phyloP scores from a whole-genome alignment of 2,888 invertebrate genomes.

The Nymphalis urticae region DNA sequence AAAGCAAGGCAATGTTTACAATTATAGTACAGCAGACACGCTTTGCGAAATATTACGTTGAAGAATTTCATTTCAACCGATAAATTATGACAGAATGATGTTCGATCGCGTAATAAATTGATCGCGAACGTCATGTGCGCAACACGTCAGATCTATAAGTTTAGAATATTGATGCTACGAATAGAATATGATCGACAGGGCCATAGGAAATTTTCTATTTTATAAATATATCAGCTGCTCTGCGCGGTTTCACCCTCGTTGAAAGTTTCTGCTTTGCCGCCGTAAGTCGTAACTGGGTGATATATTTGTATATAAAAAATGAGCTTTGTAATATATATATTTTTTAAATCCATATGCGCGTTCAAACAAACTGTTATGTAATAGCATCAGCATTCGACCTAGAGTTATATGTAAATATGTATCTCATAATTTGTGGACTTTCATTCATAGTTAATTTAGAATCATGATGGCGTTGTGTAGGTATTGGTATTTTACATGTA shows the following conservation, averaged over 20 bases:
- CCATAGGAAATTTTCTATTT: neutral
- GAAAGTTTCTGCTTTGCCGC: neutral
- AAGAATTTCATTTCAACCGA: conserved; percentile 18
- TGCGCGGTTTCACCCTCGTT: neutral
- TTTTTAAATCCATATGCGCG: too few species aligned
- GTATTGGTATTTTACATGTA: too few species aligned
- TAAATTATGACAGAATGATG: conserved; percentile 29
- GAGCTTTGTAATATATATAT: too few species aligned
- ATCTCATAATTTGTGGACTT: too few species aligned
- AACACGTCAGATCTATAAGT: conserved; percentile 9
- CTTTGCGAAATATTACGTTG: conserved; percentile 19
- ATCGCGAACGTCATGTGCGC: conserved; percentile 6
- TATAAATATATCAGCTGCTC: neutral
- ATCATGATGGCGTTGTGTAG: too few species aligned
- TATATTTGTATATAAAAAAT: too few species aligned
- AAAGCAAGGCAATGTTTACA: too few species aligned
- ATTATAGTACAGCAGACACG: conserved; percentile 10
- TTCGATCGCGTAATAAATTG: conserved; percentile 24
- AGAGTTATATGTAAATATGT: too few species aligned
- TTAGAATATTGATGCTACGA: conserved; percentile 17
- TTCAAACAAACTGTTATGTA: too few species aligned
- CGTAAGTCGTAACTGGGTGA: too few species aligned
- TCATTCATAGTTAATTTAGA: too few species aligned
- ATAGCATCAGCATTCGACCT: too few species aligned
- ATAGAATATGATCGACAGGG: conserved; percentile 1